Conservation (phyloP, 2,113 vertebrate genomes). For the Rhinoptilus africanus region DNA sequence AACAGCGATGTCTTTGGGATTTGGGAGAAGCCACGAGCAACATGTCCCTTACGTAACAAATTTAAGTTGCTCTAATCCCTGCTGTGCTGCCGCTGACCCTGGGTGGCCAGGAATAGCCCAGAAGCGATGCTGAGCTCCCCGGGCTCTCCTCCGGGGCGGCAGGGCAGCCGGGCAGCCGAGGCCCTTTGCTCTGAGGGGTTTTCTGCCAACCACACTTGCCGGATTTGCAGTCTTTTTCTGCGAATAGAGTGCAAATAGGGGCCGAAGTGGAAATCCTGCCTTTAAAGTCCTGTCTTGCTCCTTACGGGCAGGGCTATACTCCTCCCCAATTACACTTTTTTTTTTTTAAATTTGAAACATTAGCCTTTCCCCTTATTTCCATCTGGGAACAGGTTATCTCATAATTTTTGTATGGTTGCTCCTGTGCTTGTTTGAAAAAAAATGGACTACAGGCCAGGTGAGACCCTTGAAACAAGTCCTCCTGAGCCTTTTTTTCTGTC, state of each 20-base stretch:
- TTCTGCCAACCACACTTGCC: background rate
- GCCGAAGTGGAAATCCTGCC: background rate
- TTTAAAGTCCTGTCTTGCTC: background rate
- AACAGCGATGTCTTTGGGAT: conserved; percentile 12
- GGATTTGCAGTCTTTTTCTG: background rate
- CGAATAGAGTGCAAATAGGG: background rate
- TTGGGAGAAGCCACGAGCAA: background rate
- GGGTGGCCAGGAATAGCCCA: background rate
- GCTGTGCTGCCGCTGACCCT: background rate
- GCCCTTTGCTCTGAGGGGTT: background rate
- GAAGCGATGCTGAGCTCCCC: background rate
- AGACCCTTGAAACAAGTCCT: background rate
- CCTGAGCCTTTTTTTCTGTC: background rate
- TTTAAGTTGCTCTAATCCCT: conserved; percentile 11
- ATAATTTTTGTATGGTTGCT: background rate
- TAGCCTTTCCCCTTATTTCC: background rate
- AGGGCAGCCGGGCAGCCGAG: background rate
- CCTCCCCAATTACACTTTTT: fast-evolving
- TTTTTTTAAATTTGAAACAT: background rate
- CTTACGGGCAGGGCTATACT: background rate
- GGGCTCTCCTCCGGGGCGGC: background rate
- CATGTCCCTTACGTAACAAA: conserved; percentile 27
- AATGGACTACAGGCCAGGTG: background rate
- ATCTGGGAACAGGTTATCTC: background rate
- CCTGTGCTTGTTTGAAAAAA: background rate